A percentile compares a stretch with the other conserved stretches of the same genome.
Conservation (phyloP, 30 jellyfish, hydroid and myxozoan genomes). For the Aurelia coerulea region DNA sequence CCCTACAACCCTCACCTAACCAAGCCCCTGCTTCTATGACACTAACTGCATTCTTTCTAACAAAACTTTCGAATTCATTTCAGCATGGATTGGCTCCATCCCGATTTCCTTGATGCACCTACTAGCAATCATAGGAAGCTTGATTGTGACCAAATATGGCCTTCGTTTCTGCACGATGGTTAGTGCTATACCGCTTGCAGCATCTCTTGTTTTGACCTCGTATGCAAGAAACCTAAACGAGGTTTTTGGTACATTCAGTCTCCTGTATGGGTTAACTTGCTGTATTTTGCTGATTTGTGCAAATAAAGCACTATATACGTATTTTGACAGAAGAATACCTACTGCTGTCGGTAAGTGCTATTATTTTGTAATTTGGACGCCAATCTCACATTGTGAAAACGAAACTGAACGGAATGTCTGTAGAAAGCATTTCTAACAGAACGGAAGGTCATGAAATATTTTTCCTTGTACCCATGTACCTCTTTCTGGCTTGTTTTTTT, state of each 20-base stretch:
- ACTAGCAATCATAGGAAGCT: slow-evolving; percentile 19
- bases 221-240: slow-evolving; percentile 19
- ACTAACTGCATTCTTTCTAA: too few species aligned
- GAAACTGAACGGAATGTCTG: too few species aligned
- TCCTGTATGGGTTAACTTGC: slow-evolving; percentile 37
- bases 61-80: not conserved
- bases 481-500: too few species aligned
- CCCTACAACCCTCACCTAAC: too few species aligned
- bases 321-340: slow-evolving; percentile 33
- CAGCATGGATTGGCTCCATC: slow-evolving; percentile 52
- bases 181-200: slow-evolving; percentile 24
- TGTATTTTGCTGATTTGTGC: slow-evolving; percentile 9
- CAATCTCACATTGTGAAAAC: too few species aligned
- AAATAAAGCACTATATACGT: not conserved
- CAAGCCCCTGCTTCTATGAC: too few species aligned
- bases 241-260: slow-evolving; percentile 37
- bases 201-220: slow-evolving; percentile 23
- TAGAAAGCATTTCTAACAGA: too few species aligned
- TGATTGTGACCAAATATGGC: slow-evolving; percentile 23
- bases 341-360: slow-evolving; percentile 19
- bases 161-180: slow-evolving; percentile 12
- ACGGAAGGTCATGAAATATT: too few species aligned
- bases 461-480: too few species aligned
- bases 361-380: not conserved
- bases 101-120: slow-evolving; percentile 16